Base-by-base conservation (phyloP, 2,888 invertebrate genomes). In the Gastracanthus pulcherrimus region DNA sequence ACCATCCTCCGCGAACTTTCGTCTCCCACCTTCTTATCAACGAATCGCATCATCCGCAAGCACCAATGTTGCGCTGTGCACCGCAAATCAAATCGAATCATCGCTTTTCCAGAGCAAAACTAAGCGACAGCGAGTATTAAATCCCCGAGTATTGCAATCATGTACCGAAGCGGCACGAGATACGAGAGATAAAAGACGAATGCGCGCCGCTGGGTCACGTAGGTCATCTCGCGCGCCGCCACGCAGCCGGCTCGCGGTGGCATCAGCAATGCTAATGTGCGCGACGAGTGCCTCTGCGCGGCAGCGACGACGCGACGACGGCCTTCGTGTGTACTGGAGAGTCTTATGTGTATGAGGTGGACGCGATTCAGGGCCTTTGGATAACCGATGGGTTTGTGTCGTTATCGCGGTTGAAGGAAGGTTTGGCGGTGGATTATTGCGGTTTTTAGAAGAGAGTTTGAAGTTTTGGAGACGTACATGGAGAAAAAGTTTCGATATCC, bases 201-300 rank as follows among this genome's bases (percentile, higher is more conserved):
- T 23, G n/a, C 26, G 36, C 31, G 36, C 45, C 26, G 2, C 67
- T 26, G 29, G 67, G 41, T 45, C 41, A 67, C 34, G n/a, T n/a
- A 62, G 67, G 45, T 26, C 41, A 67, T 51, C 41, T 45, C 38
- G 58, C n/a, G n/a, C n/a, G n/a, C n/a, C n/a, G n/a, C n/a, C n/a
- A n/a, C n/a, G n/a, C n/a, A n/a, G n/a, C 2, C 34, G 45, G 34
- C 60, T 55, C n/a, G 16, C 29, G 41, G 58, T 26, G n/a, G 31
- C 67, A 76, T 76, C 69, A 45, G 58, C 41, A 69, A 76, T 76
- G 76, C 76, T 48, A 69, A 69, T 58, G 38, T 23, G 36, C 45
- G 31, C 34, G 13, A 2, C 45, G 45, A 45, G 13, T 4, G 5
- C 41, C 41, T n/a, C n/a, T n/a, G n/a, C 29, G 62, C 34, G 36